Evolutionary conservation across 2,797 vertebrate genomes (phyloP).

Genomic region (Sparus aurata): DNA sequence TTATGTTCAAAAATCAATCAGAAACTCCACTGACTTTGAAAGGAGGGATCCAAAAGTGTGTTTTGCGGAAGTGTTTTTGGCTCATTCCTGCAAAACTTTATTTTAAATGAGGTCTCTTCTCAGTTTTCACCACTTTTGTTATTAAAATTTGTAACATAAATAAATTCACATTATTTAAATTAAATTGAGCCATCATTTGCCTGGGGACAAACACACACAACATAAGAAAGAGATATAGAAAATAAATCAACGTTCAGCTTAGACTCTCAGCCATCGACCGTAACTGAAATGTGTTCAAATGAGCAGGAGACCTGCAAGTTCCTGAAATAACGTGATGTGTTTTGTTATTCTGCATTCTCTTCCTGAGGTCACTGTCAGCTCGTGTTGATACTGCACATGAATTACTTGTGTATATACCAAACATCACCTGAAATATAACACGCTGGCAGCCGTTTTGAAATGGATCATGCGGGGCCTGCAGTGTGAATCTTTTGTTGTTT

Average conservation of each 20-base stretch:
- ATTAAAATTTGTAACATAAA: neutral
- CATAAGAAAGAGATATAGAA: slow-evolving; percentile 1
- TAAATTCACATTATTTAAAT: neutral
- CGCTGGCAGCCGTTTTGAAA: slow-evolving; percentile 5
- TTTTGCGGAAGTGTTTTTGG: too few relatives aligned
- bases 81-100: too few relatives aligned
- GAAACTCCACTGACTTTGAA: too few relatives aligned
- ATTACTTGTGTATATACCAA: neutral
- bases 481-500: neutral
- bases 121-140: too few relatives aligned
- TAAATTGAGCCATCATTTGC: neutral
- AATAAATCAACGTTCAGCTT: neutral
- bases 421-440: neutral
- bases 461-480: neutral
- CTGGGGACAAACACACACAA: neutral
- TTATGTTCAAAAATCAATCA: too few relatives aligned
- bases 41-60: too few relatives aligned
- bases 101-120: too few relatives aligned
- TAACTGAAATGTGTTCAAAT: neutral
- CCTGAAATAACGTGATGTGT: neutral
- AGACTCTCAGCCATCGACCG: neutral
- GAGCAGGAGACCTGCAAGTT: neutral
- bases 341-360: neutral
- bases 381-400: neutral
- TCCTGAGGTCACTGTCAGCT: neutral